These are phyloP conservation scores for Coturnix japonica DNA, from an alignment of 2,113 vertebrate species.

Conservation along the genomic window DNA sequence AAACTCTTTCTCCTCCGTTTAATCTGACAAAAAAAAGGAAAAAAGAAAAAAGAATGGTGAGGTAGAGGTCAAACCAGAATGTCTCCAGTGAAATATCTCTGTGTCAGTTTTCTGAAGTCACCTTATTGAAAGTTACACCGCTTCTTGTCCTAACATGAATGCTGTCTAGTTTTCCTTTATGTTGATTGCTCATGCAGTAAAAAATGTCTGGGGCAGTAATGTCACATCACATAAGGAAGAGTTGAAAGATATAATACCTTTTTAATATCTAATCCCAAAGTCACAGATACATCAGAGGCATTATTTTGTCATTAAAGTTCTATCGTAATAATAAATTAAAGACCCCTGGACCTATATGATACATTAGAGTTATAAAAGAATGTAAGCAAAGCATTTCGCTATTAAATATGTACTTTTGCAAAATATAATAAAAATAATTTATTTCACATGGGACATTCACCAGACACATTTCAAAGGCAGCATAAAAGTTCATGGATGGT, in stretches of 20 bases:
- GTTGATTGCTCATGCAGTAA: slow-evolving; percentile 74
- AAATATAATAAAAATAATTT: slow-evolving; percentile 41
- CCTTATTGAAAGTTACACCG: slow-evolving; percentile 62
- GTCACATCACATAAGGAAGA: slow-evolving; percentile 48
- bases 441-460: neutral
- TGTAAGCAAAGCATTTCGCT: slow-evolving; percentile 26
- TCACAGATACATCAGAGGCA: slow-evolving; percentile 29
- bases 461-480: neutral
- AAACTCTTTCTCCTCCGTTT: slow-evolving; percentile 25
- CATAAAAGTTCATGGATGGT: neutral
- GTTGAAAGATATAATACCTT: slow-evolving; percentile 65
- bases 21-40: slow-evolving; percentile 36
- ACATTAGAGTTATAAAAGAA: slow-evolving; percentile 12
- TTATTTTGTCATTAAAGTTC: slow-evolving; percentile 57
- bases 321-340: slow-evolving; percentile 59
- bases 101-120: slow-evolving; percentile 79
- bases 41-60: slow-evolving; percentile 44
- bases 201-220: slow-evolving; percentile 69
- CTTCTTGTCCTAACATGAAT: slow-evolving; percentile 70
- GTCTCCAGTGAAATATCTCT: slow-evolving; percentile 76
- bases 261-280: slow-evolving; percentile 41
- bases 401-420: slow-evolving; percentile 47
- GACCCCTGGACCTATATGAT: slow-evolving; percentile 29
- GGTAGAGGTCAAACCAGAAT: slow-evolving; percentile 73
- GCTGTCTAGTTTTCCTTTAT: slow-evolving; percentile 72